phyloP scores from a whole-genome alignment of 2,113 vertebrate genomes.

The Pithys albifrons region DNA sequence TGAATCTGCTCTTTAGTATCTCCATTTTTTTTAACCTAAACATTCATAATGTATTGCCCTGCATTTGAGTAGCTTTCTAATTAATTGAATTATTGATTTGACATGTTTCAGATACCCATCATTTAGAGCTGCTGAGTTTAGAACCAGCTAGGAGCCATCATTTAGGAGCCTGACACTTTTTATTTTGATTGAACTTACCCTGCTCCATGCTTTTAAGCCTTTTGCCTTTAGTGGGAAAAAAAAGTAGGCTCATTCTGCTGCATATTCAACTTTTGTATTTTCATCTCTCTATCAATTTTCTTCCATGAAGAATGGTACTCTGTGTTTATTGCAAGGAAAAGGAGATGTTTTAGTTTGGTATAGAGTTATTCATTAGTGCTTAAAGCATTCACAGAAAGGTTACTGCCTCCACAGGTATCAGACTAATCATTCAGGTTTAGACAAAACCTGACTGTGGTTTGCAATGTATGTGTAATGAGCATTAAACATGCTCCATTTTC shows the following conservation, averaged over 20 bases:
- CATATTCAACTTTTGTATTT: neutral
- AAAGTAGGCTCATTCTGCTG: neutral
- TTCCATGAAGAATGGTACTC: neutral
- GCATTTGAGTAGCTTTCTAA: neutral
- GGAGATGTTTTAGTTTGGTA: neutral
- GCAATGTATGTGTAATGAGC: neutral
- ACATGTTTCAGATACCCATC: neutral
- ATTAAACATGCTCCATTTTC: rapidly evolving
- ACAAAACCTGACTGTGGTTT: neutral
- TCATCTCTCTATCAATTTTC: neutral
- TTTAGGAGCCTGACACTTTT: neutral
- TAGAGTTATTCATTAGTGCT: neutral
- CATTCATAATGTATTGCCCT: neutral
- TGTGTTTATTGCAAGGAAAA: neutral
- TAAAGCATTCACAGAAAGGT: neutral
- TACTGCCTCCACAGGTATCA: neutral
- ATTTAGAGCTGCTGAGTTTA: neutral
- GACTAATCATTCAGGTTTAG: neutral
- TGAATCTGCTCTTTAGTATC: neutral
- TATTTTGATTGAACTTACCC: neutral
- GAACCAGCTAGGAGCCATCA: neutral
- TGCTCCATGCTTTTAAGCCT: neutral
- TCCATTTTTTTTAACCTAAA: neutral
- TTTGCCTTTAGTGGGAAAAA: neutral
- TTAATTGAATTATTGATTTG: constrained; percentile 23